Conservation (phyloP, 2,113 vertebrate genomes). For the Pterocles burchelli region DNA sequence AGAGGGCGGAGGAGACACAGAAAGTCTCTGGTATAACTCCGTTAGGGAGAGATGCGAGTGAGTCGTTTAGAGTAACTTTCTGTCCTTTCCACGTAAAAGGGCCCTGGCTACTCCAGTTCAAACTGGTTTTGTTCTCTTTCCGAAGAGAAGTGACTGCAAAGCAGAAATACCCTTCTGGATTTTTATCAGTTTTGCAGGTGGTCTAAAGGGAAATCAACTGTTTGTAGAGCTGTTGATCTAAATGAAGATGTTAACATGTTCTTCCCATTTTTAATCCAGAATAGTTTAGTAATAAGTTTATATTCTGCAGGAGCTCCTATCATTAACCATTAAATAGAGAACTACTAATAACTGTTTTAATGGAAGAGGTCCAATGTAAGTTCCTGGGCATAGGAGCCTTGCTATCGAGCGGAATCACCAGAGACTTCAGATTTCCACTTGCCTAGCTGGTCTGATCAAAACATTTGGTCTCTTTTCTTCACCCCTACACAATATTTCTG, state of each 20-base stretch:
- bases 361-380: not conserved
- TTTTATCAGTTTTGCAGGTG: not conserved
- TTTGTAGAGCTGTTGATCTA: not conserved
- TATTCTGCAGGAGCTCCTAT: not conserved
- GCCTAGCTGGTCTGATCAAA: not conserved
- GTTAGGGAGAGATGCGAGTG: not conserved
- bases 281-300: not conserved
- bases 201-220: not conserved
- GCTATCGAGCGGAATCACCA: not conserved
- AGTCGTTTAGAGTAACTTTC: not conserved
- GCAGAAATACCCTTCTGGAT: not conserved
- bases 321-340: not conserved
- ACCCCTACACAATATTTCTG: not conserved
- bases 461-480: not conserved
- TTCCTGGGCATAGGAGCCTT: not conserved
- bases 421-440: not conserved
- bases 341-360: not conserved
- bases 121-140: not conserved
- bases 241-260: not conserved
- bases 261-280: not conserved
- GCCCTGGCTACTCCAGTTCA: not conserved
- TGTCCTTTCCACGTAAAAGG: not conserved
- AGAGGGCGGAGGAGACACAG: conserved; percentile 61
- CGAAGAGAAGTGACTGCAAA: not conserved
- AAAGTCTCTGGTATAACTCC: not conserved